Conservation (phyloP, 2,113 vertebrate species). For the Hippolais icterina region DNA sequence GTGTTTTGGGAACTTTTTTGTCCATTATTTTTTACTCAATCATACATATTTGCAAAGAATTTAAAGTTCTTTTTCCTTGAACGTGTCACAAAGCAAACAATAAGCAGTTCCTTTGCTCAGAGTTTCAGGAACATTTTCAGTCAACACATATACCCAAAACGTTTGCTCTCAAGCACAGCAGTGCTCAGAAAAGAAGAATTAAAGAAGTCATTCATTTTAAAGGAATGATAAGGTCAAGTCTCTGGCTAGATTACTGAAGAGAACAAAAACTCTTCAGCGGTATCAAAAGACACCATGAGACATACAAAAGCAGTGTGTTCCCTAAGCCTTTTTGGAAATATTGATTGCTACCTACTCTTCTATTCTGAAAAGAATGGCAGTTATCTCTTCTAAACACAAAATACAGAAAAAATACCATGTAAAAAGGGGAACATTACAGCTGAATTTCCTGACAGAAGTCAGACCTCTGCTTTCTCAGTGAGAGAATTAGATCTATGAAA, state of each 20-base stretch:
- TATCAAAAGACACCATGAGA: constrained; percentile 12
- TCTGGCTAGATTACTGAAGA: constrained; percentile 29
- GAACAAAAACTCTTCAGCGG: constrained; percentile 26
- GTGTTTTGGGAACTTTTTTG: background rate
- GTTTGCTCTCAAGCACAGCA: background rate
- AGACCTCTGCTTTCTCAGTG: constrained; percentile 5
- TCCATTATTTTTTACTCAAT: background rate
- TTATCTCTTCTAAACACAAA: constrained; percentile 17
- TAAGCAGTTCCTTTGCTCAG: background rate
- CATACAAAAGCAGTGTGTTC: constrained; percentile 4
- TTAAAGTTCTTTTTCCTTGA: background rate
- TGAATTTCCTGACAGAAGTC: constrained; percentile 32
- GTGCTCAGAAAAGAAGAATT: constrained; percentile 18
- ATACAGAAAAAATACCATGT: background rate
- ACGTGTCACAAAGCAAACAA: background rate
- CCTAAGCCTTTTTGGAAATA: constrained; percentile 16
- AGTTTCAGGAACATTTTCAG: constrained; percentile 25
- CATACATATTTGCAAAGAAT: background rate
- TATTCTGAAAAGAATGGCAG: background rate
- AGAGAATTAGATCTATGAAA: constrained; percentile 17
- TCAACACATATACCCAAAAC: background rate
- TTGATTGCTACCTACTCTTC: constrained; percentile 36
- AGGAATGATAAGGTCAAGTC: constrained; percentile 28
- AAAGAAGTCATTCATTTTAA: constrained; percentile 18
- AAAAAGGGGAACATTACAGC: background rate